Conservation (phyloP, 2,888 invertebrate genomes). For the Eutolmus rufibarbis region DNA sequence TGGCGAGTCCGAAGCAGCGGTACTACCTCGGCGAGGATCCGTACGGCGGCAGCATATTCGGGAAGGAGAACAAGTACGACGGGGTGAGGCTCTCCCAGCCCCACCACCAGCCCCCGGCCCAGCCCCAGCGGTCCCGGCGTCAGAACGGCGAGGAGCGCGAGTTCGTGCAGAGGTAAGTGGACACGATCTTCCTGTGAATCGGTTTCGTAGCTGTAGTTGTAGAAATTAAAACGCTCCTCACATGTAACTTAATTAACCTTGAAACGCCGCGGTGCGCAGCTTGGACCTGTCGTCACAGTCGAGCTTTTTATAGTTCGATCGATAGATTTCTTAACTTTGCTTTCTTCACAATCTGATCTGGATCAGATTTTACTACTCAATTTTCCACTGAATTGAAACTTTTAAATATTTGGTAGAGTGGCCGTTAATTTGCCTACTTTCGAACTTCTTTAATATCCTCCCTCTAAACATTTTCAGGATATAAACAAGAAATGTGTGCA, state of each 20-base stretch:
- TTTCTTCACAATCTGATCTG: too few species aligned
- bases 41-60: conserved; percentile 82
- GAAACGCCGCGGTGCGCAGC: background rate
- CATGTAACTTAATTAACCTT: background rate
- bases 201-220: background rate
- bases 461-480: too few species aligned
- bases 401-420: too few species aligned
- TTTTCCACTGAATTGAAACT: too few species aligned
- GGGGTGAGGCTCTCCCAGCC: conserved; percentile 47
- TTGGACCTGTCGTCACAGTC: background rate
- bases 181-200: background rate
- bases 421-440: too few species aligned
- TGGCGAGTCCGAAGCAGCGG: conserved; percentile 71
- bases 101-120: conserved; percentile 36
- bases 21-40: conserved; percentile 89
- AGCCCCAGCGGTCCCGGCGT: conserved; percentile 45
- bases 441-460: too few species aligned
- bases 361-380: too few species aligned
- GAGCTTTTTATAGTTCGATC: background rate
- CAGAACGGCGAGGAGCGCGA: conserved; percentile 52
- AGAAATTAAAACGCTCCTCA: background rate
- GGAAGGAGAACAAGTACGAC: conserved; percentile 84
- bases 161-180: conserved; percentile 63
- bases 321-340: background rate
- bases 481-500: too few species aligned